Base-by-base conservation (phyloP, 1,140 invertebrate species). In the Linepithema humile region DNA sequence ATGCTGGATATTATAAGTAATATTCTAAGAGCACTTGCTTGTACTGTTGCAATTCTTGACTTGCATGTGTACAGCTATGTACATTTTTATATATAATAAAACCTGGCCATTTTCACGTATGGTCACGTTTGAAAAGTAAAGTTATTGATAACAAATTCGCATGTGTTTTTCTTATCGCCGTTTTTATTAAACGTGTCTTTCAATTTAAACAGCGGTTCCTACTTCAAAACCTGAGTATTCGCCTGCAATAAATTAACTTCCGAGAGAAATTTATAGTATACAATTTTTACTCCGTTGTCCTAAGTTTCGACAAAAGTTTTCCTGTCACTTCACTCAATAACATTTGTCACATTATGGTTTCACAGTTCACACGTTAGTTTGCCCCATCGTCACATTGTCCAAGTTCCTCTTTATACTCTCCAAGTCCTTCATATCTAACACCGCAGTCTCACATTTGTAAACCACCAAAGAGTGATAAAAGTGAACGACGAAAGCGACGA, bases 381-480 rank as follows among this genome's bases (percentile, higher is more conserved):
- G 93, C n/a, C 87, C 88, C 26, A 91, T 91, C 0, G 91, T 92
- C 26, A 93, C 95, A 1, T 95, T 95, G 90, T 97, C 97, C 67
- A 97, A 92, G 80, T 97, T 96, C 84, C 95, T 95, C 88, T 97
- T 97, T 93, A 97, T 97, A 70, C 95, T 96, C 87, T 97, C 96
- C 82, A 97, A 92, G 88, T 97, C 96, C 85, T 96, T 95, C 92
- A 97, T 96, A 90, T 97, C 96, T 75, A 95, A 95, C 2, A 95
- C 94, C 0, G 96, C 96, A 0, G 96, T 94, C 91, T 97, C 96
- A 91, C 96, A 97, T 91, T 97, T 97, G 91, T 97, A 96, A 43
- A 97, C 96, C 50, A 98, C 97, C 48, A 99, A 93, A 57, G 97
- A 97, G 82, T 97, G 97, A 93, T 99, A 98, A 93, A 99, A 99